phyloP scores from a whole-genome alignment of 2,888 invertebrate genomes.

The Ormyrus rosae region DNA sequence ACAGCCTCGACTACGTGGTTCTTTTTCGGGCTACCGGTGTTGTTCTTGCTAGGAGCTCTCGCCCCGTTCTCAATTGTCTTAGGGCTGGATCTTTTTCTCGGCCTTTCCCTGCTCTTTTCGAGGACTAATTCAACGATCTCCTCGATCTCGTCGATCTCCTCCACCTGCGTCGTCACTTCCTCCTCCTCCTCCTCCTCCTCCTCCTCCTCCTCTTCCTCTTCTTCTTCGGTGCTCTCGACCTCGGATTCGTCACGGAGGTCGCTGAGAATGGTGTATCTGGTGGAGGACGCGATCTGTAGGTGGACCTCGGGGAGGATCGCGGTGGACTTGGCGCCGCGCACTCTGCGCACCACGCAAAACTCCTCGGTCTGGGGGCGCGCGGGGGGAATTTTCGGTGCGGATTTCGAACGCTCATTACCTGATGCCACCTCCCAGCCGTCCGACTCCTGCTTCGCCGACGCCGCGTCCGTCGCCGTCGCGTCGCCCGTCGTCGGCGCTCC shows the following conservation, averaged over 20 bases:
- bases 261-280: conserved; percentile 53
- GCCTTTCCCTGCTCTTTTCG: neutral
- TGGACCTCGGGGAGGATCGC: conserved; percentile 42
- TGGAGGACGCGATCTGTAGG: conserved; percentile 40
- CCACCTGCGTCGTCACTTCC: neutral
- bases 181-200: conserved; percentile 21
- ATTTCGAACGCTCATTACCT: conserved; percentile 63
- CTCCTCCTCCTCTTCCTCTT: neutral
- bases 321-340: conserved; percentile 24
- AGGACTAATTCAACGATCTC: neutral
- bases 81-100: conserved; percentile 9
- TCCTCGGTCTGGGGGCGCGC: conserved; percentile 14
- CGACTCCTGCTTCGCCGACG: neutral
- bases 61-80: conserved; percentile 7
- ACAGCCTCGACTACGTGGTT: neutral
- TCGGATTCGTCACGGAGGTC: conserved; percentile 10
- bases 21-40: neutral
- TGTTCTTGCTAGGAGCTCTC: neutral
- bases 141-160: conserved; percentile 11
- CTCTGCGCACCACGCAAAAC: conserved; percentile 49
- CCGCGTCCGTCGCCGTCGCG: too few species aligned
- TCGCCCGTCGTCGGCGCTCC: too few species aligned
- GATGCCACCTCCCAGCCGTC: conserved; percentile 67
- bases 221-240: neutral
- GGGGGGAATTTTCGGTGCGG: conserved; percentile 11